phyloP scores from a whole-genome alignment of 2,113 vertebrate species.

The Athene noctua region DNA sequence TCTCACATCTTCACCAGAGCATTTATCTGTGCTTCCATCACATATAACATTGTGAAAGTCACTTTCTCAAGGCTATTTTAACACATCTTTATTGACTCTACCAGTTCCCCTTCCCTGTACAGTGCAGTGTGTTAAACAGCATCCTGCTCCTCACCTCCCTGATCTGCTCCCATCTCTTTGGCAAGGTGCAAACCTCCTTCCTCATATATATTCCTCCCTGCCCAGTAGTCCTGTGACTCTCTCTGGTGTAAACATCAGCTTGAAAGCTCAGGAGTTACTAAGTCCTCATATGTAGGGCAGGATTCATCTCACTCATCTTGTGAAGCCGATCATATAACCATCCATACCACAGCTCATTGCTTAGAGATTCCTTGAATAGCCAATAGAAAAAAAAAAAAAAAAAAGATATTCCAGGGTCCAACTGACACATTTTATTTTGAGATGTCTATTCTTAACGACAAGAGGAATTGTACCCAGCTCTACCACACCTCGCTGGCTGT shows the following conservation, averaged over 20 bases:
- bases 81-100: not conserved
- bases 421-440: not conserved
- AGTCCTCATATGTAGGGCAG: not conserved
- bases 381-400: not conserved
- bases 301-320: not conserved
- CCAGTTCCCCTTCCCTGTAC: not conserved
- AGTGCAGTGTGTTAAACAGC: not conserved
- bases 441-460: not conserved
- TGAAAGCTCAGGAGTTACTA: not conserved
- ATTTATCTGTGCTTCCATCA: not conserved
- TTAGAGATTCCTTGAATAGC: not conserved
- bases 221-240: not conserved
- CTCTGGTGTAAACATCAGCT: not conserved
- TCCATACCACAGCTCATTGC: not conserved
- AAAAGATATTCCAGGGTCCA: not conserved
- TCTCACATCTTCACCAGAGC: not conserved
- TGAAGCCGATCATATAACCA: not conserved
- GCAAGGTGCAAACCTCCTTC: not conserved
- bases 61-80: not conserved
- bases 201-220: not conserved
- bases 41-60: not conserved
- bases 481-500: not conserved
- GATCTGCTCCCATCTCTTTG: not conserved
- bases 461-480: not conserved
- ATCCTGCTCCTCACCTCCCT: not conserved